phyloP scores from a whole-genome alignment of 2,888 invertebrate species.

The Neoitamus cyanurus region DNA sequence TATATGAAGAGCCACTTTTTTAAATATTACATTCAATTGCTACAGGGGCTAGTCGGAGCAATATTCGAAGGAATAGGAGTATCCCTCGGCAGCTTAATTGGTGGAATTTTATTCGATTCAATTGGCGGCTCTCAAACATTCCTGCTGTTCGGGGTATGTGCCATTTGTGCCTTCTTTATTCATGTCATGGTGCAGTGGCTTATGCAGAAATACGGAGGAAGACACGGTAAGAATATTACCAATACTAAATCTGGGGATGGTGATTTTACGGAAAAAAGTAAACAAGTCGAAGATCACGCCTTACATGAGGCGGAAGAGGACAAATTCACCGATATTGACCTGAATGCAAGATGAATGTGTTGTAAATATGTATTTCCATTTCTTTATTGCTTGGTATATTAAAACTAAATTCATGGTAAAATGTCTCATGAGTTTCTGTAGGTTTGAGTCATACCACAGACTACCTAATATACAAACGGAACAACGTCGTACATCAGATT shows the following conservation, averaged over 20 bases:
- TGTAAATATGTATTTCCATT: background rate
- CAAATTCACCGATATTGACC: background rate
- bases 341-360: background rate
- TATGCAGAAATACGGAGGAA: constrained; percentile 51
- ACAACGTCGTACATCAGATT: no score
- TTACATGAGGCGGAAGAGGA: background rate
- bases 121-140: constrained; percentile 78
- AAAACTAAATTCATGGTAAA: background rate
- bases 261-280: background rate
- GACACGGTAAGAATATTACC: constrained; percentile 48
- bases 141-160: constrained; percentile 76
- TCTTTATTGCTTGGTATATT: background rate
- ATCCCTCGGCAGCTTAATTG: constrained; percentile 81
- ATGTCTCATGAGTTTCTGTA: background rate
- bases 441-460: background rate
- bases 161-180: constrained; percentile 71
- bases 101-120: constrained; percentile 75
- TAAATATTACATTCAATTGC: constrained; percentile 52
- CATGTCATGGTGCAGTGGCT: constrained; percentile 71
- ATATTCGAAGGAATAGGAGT: constrained; percentile 89
- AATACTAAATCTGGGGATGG: background rate
- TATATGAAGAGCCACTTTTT: constrained; percentile 52
- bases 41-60: constrained; percentile 84
- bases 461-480: no score
- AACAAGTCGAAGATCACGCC: background rate